phyloP scores from a whole-genome alignment of 2,113 vertebrate species.

The Cololabis saira region DNA sequence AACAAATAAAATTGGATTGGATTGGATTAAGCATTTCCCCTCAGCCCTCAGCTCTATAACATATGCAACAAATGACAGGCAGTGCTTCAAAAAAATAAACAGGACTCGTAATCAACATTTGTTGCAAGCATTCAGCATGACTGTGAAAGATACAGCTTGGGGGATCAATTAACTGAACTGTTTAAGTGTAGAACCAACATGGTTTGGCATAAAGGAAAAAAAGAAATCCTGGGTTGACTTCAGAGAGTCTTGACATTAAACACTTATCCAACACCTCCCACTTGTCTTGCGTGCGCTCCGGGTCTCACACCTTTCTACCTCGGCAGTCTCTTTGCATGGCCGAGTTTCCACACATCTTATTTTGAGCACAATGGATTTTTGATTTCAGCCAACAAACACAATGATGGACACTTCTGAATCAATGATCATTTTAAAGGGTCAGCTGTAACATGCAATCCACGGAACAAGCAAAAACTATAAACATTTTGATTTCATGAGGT shows the following conservation, averaged over 20 bases:
- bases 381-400: neutral
- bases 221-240: slow-evolving; percentile 17
- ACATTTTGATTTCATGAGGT: neutral
- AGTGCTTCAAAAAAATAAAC: neutral
- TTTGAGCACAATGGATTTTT: neutral
- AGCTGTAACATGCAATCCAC: neutral
- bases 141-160: neutral
- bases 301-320: neutral
- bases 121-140: neutral
- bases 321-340: neutral
- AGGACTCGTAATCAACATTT: neutral
- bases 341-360: neutral
- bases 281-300: neutral
- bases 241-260: slow-evolving; percentile 26
- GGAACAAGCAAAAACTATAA: neutral
- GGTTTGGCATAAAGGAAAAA: slow-evolving; percentile 3
- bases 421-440: neutral
- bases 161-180: slow-evolving; percentile 3
- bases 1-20: too few relatives aligned
- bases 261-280: slow-evolving; percentile 15
- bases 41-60: neutral
- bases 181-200: neutral
- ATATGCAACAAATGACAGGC: neutral
- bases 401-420: neutral
- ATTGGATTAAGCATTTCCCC: neutral